Percentiles rank a stretch among this genome's conserved stretches.
Evolutionary conservation across 2,113 vertebrate species (phyloP).

Genomic region (Fukomys damarensis): DNA sequence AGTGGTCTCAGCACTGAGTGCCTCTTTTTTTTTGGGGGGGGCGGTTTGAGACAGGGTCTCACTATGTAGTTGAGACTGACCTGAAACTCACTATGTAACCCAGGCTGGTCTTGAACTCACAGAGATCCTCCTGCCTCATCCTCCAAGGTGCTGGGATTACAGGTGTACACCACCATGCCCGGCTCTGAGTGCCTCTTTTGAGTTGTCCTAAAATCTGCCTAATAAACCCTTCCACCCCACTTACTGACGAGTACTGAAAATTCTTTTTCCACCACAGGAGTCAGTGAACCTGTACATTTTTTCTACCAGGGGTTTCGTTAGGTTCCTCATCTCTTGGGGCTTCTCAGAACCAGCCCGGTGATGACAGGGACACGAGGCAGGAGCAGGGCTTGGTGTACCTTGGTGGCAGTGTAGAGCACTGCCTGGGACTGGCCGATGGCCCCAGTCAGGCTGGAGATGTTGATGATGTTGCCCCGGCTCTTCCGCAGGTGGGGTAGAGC

Average conservation of each 20-base stretch:
- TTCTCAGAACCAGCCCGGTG: background rate
- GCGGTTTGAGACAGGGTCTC: too few species aligned
- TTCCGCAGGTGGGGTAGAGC: constrained; percentile 87
- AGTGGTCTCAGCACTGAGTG: background rate
- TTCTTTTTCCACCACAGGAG: background rate
- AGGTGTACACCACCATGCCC: too few species aligned
- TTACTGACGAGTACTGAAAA: background rate
- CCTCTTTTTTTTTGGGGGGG: too few species aligned
- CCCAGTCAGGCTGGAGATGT: constrained; percentile 89
- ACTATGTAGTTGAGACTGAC: too few species aligned
- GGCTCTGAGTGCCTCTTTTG: background rate
- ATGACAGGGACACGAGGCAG: too few species aligned
- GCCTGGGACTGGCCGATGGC: constrained; percentile 88
- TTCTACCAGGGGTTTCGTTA: background rate
- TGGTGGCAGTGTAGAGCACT: constrained; percentile 90
- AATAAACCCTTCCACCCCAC: background rate
- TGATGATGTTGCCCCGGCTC: constrained; percentile 89
- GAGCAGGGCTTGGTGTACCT: constrained; percentile 79
- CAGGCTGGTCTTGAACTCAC: too few species aligned
- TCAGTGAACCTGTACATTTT: background rate
- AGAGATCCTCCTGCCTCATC: too few species aligned
- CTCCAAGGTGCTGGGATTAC: too few species aligned
- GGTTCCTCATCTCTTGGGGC: background rate
- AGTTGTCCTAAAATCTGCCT: background rate
- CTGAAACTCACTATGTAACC: too few species aligned